Conservation (phyloP, 2,113 vertebrate genomes). For the Scopus umbretta region DNA sequence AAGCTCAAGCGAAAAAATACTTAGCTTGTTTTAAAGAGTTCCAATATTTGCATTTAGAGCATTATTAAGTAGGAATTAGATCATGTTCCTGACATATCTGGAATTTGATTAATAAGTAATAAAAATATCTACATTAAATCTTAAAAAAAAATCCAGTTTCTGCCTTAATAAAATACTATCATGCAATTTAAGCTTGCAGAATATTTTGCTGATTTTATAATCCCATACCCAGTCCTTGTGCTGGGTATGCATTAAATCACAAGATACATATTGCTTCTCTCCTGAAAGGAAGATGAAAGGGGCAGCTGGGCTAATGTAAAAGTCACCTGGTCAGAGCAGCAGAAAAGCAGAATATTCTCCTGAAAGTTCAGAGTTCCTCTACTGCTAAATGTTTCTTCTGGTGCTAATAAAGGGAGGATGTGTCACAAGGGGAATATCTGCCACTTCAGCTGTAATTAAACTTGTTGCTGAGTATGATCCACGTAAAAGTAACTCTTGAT, state of each 20-base stretch:
- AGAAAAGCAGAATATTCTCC: neutral
- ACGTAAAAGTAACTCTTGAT: slow-evolving; percentile 17
- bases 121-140: neutral
- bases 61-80: slow-evolving; percentile 34
- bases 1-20: neutral
- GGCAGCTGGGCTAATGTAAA: neutral
- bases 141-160: slow-evolving; percentile 16
- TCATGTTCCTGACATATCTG: neutral
- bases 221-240: neutral
- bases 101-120: neutral
- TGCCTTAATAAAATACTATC: neutral
- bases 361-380: neutral
- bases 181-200: neutral
- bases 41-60: neutral
- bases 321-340: neutral
- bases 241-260: neutral
- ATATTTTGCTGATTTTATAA: neutral
- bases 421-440: slow-evolving; percentile 17
- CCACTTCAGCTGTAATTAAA: slow-evolving; percentile 59
- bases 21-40: neutral
- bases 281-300: neutral
- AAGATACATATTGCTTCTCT: neutral
- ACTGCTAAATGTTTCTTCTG: neutral
- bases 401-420: neutral
- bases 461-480: slow-evolving; percentile 34